Evolutionary conservation across 2,888 invertebrate genomes (phyloP), one percentile per base, ranked within the genome.

Genomic region (Aphodius sticticus): DNA sequence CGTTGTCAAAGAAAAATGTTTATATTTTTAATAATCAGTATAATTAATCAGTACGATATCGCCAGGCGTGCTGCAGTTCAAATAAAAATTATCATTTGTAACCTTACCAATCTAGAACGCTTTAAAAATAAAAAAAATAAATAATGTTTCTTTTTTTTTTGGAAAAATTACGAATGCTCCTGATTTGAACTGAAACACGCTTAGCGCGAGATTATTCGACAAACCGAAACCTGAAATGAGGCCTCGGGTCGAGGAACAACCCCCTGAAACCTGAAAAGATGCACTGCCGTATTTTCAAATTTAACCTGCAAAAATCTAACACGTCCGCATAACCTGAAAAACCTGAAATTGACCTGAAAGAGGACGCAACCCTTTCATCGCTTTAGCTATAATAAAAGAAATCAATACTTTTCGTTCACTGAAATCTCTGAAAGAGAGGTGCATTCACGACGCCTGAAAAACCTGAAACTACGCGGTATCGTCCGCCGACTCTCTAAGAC

Each of bases 1-100:
- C 7, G 7, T 53, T 82, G 85, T 84, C 82, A 82, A 69, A 83
- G 82, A 81, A 82, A 78, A 81, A 74, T 79, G 79, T 81, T 80
- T 77, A 79, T 79, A 80, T 76, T 80, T 80, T 71, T 76, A 81
- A 79, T 79, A 81, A 77, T 81, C 75, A 78, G 77, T 79, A 76
- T 80, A 78, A 78, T 77, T 78, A 81, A 77, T 81, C 76, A 78
- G 78, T 79, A 76, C 80, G 77, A 53, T 53, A 53, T 53, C 12
- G 53, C 53, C 6, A 1, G 4, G 53, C 53, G 53, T 53, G 53
- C 53, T 5, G 53, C 53, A 53, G 53, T 76, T 76, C 16, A 69
- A 76, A 36, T 26, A 76, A 38, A 76, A 36, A 76, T 76, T 7
- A 76, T 15, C 76, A 69, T 76, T 38, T 76, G n/a, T 69, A 76